Percentiles rank a stretch among this genome's conserved stretches.
Evolutionary conservation across 2,113 vertebrate genomes (phyloP).

Genomic region (Melanocharis versteri): DNA sequence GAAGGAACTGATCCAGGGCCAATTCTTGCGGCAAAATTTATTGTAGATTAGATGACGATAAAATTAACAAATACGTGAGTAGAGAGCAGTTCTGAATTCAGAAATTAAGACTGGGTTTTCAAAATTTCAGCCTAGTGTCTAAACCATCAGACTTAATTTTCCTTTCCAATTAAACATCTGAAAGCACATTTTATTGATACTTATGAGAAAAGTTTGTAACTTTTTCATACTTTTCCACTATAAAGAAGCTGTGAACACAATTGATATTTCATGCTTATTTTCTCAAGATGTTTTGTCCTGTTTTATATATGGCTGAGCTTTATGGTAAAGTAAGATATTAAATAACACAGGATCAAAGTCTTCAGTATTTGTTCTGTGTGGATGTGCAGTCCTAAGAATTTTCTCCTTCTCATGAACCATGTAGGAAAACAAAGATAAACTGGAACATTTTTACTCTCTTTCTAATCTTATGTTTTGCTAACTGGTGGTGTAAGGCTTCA

Average conservation of each 20-base stretch:
- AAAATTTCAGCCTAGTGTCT: background rate
- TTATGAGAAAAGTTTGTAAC: background rate
- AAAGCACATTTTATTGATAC: background rate
- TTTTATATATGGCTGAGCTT: background rate
- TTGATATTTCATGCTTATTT: background rate
- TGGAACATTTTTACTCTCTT: no score
- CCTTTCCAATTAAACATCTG: background rate
- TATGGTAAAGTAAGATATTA: constrained; percentile 6
- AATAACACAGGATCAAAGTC: constrained; percentile 13
- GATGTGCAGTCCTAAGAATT: no score
- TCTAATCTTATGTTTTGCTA: no score
- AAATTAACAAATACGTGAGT: background rate
- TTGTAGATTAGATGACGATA: background rate
- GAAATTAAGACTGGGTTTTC: background rate
- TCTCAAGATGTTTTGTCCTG: background rate
- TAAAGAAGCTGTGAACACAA: background rate
- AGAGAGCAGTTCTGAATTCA: background rate
- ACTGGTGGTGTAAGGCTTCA: no score
- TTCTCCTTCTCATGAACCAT: no score
- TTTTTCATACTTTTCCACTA: background rate
- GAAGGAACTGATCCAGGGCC: background rate
- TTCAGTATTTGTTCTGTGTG: constrained; percentile 18
- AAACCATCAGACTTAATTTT: background rate
- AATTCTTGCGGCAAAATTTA: background rate
- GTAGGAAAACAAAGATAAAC: no score